Percentiles rank a stretch among this genome's conserved stretches.
Evolutionary conservation across 92 coral and sea anemone species (phyloP).

Genomic region (Galaxea fascicularis): DNA sequence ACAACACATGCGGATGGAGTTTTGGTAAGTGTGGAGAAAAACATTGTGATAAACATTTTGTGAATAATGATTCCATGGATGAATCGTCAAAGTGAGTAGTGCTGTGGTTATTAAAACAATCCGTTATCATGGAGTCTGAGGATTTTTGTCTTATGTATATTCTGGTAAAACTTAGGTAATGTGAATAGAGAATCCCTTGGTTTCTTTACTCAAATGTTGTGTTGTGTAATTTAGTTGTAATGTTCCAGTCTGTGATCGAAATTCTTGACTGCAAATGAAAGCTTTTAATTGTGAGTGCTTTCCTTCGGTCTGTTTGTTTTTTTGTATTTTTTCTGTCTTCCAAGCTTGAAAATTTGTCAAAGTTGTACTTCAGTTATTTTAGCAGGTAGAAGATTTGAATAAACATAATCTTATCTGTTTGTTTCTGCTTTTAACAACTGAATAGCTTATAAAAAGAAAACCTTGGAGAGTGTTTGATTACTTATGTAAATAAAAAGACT

Average conservation of each 20-base stretch:
- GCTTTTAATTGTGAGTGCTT: neutral
- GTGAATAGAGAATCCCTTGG: neutral
- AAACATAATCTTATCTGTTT: neutral
- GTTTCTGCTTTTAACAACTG: neutral
- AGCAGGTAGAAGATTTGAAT: neutral
- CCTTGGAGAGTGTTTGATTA: neutral
- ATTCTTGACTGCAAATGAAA: neutral
- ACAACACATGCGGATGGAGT: slow-evolving; percentile 56
- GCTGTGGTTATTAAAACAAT: neutral
- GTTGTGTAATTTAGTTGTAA: neutral
- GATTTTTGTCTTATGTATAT: neutral
- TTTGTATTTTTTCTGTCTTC: neutral
- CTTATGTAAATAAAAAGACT: neutral
- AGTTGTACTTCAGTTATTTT: neutral
- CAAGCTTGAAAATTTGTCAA: neutral
- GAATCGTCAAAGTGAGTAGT: neutral
- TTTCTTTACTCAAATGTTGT: neutral
- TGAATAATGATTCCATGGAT: neutral
- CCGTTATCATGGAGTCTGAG: neutral
- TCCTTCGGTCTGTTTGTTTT: neutral
- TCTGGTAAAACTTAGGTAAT: neutral
- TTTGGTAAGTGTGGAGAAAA: slow-evolving; percentile 45
- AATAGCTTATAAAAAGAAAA: neutral
- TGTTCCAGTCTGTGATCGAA: neutral
- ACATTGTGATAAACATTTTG: neutral